These are phyloP conservation scores for Montipora foliosa DNA, from an alignment of 64 coral and sea anemone species.

Conservation along the genomic window DNA sequence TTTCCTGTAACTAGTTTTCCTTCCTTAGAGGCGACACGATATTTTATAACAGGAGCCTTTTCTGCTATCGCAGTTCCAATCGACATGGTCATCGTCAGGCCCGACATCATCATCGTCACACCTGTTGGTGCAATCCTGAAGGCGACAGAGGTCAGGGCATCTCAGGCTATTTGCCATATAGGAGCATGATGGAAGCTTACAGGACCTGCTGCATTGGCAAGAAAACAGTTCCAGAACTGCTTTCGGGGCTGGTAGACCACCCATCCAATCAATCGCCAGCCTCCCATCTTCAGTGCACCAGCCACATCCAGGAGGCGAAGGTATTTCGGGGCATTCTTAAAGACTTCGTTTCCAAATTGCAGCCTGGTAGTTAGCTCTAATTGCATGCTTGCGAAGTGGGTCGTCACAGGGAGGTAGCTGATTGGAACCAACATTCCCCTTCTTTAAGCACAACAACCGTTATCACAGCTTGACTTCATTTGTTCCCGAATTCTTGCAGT, in stretches of 20 bases:
- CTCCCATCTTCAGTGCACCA: too few species aligned
- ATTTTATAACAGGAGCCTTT: background rate
- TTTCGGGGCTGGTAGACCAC: too few species aligned
- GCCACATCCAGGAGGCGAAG: background rate
- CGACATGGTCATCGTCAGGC: background rate
- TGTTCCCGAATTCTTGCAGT: background rate
- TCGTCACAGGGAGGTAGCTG: background rate
- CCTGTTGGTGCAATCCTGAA: too few species aligned
- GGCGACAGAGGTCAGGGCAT: too few species aligned
- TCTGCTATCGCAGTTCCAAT: background rate
- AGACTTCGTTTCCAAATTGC: too few species aligned
- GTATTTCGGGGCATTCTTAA: conserved; percentile 11
- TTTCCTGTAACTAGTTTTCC: background rate
- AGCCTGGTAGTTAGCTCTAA: too few species aligned
- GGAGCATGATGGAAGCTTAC: too few species aligned
- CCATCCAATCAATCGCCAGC: too few species aligned
- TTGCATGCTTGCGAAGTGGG: conserved; percentile 4
- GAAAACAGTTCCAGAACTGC: too few species aligned
- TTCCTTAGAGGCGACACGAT: conserved; percentile 29
- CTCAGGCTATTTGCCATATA: too few species aligned
- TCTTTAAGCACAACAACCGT: background rate
- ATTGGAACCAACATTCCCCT: too few species aligned
- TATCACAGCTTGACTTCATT: background rate
- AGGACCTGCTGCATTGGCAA: too few species aligned
- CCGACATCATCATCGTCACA: background rate